phyloP scores from a whole-genome alignment of 2,888 invertebrate species.

The Nasonovia ribisnigri region DNA sequence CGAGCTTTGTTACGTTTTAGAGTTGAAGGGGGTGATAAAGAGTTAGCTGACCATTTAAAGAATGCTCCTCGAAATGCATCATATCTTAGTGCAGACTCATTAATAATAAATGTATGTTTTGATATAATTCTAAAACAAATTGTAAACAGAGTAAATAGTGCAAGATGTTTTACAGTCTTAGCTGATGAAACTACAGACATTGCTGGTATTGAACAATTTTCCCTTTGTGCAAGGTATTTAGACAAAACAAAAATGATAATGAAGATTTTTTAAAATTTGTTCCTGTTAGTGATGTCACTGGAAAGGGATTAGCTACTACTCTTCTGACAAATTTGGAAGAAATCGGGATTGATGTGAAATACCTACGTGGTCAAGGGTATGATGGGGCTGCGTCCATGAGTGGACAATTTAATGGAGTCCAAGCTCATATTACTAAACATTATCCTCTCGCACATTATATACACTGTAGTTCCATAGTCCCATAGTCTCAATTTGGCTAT shows the following conservation, averaged over 20 bases:
- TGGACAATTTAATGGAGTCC: neutral
- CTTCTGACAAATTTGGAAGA: neutral
- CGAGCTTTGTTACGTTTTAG: constrained; percentile 5
- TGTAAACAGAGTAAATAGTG: constrained; percentile 66
- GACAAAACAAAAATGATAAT: neutral
- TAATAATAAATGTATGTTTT: neutral
- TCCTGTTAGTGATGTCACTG: neutral
- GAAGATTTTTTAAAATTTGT: constrained; percentile 20
- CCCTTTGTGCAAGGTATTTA: too few species aligned
- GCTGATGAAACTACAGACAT: constrained; percentile 68
- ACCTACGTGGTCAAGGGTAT: constrained; percentile 6
- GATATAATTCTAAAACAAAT: constrained; percentile 65
- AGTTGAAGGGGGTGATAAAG: constrained; percentile 17
- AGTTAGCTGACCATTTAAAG: neutral
- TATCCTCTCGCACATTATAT: neutral
- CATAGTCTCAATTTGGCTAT: neutral
- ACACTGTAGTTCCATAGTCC: constrained; percentile 7
- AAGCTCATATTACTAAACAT: neutral
- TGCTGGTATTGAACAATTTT: constrained; percentile 68
- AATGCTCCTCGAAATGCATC: constrained; percentile 1
- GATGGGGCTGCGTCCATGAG: neutral
- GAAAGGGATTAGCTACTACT: constrained; percentile 6
- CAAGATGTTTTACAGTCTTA: constrained; percentile 66
- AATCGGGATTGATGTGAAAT: neutral
- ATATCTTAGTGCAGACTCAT: neutral